Evolutionary conservation across 53 echinoderm and acorn worm species (phyloP).

Genomic region (Apostichopus leukothele): DNA sequence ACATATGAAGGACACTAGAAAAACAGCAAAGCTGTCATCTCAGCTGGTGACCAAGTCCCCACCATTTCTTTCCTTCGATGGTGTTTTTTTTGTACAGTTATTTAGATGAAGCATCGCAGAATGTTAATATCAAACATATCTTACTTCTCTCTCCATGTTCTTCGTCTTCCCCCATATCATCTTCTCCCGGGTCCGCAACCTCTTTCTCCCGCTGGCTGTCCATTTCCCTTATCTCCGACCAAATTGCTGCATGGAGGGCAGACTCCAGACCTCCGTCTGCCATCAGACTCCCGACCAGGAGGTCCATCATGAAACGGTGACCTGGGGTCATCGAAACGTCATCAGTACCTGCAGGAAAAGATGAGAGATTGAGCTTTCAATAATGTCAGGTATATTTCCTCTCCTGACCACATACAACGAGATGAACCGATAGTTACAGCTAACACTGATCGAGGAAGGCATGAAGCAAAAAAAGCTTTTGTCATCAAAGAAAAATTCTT

Average conservation of each 20-base stretch:
- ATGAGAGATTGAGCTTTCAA: background rate
- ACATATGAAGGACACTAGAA: too few species aligned
- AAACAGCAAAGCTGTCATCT: too few species aligned
- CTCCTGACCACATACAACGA: too few species aligned
- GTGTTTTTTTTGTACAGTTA: too few species aligned
- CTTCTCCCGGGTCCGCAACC: constrained; percentile 70
- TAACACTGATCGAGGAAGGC: too few species aligned
- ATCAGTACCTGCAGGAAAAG: constrained; percentile 68
- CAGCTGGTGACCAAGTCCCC: too few species aligned
- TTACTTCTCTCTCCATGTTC: constrained; percentile 50
- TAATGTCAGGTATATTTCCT: background rate
- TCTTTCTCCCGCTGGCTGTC: constrained; percentile 94
- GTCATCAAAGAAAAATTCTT: too few species aligned
- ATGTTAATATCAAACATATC: too few species aligned
- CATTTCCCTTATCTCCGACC: constrained; percentile 84
- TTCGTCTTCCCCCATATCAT: constrained; percentile 60
- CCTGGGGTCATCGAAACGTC: constrained; percentile 91
- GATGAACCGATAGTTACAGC: too few species aligned
- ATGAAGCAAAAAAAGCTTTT: too few species aligned
- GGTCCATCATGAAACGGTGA: constrained; percentile 98
- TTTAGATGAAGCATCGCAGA: too few species aligned
- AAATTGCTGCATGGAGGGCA: constrained; percentile 88
- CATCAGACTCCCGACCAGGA: constrained; percentile 92
- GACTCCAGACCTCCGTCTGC: constrained; percentile 95
- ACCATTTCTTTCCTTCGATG: too few species aligned